Conservation (phyloP, 1,140 invertebrate species). For the Zaprionus vittiger region DNA sequence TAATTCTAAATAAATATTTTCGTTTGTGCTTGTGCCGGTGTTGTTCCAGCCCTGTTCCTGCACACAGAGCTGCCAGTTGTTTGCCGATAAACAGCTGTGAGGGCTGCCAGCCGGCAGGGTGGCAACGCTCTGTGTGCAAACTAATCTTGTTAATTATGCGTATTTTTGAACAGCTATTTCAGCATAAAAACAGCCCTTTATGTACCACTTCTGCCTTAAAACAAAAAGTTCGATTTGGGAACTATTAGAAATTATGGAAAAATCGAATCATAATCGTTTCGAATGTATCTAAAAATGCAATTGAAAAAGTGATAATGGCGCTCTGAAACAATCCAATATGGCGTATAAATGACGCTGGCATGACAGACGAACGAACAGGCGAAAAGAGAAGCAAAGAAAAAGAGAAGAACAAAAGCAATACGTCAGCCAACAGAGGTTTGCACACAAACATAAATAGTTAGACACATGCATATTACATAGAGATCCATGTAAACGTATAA, state of each 20-base stretch:
- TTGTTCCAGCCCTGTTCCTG: conserved; percentile 27
- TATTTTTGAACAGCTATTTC: conserved; percentile 45
- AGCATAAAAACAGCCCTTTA: neutral
- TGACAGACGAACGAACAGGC: conserved; percentile 44
- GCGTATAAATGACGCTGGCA: conserved; percentile 66
- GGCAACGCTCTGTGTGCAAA: conserved; percentile 31
- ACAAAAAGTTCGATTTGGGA: conserved; percentile 32
- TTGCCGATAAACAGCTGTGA: conserved; percentile 29
- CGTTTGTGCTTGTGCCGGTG: conserved; percentile 24
- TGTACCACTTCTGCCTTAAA: conserved; percentile 48
- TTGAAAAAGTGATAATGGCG: conserved; percentile 54
- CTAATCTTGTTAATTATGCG: conserved; percentile 20
- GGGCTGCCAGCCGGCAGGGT: conserved; percentile 25
- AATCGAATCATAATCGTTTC: neutral
- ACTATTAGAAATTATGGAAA: conserved; percentile 11
- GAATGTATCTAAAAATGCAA: conserved; percentile 49
- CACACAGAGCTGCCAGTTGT: conserved; percentile 34
- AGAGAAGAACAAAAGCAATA: conserved; percentile 28
- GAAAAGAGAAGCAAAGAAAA: conserved; percentile 48
- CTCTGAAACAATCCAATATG: conserved; percentile 54
- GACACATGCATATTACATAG: conserved; percentile 6
- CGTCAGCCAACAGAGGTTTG: conserved; percentile 35
- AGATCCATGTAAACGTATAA: neutral
- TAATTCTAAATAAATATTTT: conserved; percentile 16
- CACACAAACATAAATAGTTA: conserved; percentile 1